These are phyloP conservation scores for Drosophila stalkeri DNA, from an alignment of 2,888 invertebrate species.

Conservation along the genomic window DNA sequence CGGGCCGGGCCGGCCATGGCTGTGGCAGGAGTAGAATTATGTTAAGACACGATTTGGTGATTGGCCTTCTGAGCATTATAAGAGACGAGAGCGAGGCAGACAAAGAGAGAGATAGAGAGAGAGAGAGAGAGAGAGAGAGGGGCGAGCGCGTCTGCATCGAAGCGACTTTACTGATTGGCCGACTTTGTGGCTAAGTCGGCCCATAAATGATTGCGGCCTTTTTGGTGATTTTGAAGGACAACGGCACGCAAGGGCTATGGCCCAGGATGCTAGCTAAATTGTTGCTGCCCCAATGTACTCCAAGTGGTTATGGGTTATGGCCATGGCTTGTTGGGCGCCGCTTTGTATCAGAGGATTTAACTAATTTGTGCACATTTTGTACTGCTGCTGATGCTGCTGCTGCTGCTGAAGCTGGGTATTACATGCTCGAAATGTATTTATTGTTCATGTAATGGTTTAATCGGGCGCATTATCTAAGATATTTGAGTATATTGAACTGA, in stretches of 20 bases:
- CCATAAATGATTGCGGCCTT: conserved; percentile 77
- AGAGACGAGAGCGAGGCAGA: conserved; percentile 17
- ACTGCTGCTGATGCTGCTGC: conserved; percentile 24
- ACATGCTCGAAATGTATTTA: conserved; percentile 38
- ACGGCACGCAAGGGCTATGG: conserved; percentile 40
- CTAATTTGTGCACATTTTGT: conserved; percentile 73
- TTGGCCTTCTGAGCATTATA: conserved; percentile 63
- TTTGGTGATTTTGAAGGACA: conserved; percentile 70
- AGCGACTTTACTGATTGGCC: conserved; percentile 68
- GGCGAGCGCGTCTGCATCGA: conserved; percentile 19
- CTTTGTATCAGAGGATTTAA: conserved; percentile 60
- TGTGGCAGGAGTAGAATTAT: conserved; percentile 64
- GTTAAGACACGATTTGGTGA: conserved; percentile 80
- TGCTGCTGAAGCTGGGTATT: conserved; percentile 22
- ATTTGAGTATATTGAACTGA: background rate
- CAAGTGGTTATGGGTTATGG: conserved; percentile 61
- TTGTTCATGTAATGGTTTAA: conserved; percentile 49
- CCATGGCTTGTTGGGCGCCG: conserved; percentile 37
- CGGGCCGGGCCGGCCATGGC: background rate
- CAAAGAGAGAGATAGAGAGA: too few relatives aligned
- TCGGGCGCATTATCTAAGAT: conserved; percentile 5
- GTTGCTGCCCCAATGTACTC: conserved; percentile 24
- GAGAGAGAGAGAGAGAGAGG: too few relatives aligned
- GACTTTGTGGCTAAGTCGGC: conserved; percentile 69
- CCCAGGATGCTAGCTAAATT: conserved; percentile 21